Base-by-base conservation (phyloP, 2,888 invertebrate species). In the Andrena bucephala region DNA sequence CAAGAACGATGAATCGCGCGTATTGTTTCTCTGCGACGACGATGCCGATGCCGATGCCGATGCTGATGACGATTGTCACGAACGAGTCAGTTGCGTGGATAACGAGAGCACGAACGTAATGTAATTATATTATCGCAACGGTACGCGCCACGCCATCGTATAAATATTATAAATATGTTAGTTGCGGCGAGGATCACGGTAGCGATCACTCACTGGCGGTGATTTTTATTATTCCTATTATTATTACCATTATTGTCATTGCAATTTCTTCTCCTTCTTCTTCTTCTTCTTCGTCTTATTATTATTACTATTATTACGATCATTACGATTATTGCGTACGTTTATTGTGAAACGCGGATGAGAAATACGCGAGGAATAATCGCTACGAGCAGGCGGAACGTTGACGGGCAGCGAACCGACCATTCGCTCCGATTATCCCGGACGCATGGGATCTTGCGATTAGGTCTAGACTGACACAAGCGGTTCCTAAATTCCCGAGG, bases 111-210 rank as follows among this genome's bases (percentile, higher is more conserved):
- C 80, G 81, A 77, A 84, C 83, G 86, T 88, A 86, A 90, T 89
- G 88, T 87, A 87, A 88, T 91, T 88, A 90, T 89, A 87, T 89
- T 85, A 85, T 66, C 76, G 85, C 84, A 85, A 88, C 88, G 85
- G 88, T 76, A 87, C 85, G 86, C 85, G 79, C 69, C 72, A 72
- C 71, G 67, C 54, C 85, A 87, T 82, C 83, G 85, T 91, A 91
- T 90, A 91, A 87, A 91, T 91, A 90, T 90, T 91, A 90, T 91
- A 90, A 87, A 91, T 91, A 90, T 83, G 87, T 87, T 48, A 88
- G 81, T 84, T 78, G 72, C 59, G 66, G 80, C 57, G 72, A 77
- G 52, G 66, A 76, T 66, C 71, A 77, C 62, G 60, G 66, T 65
- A n/a, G 54, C 76, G 52, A n/a, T 36, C 59, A 54, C 48, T 36